Conservation (phyloP, 2,113 vertebrate species). For the Neolamprologus kungweensis region DNA sequence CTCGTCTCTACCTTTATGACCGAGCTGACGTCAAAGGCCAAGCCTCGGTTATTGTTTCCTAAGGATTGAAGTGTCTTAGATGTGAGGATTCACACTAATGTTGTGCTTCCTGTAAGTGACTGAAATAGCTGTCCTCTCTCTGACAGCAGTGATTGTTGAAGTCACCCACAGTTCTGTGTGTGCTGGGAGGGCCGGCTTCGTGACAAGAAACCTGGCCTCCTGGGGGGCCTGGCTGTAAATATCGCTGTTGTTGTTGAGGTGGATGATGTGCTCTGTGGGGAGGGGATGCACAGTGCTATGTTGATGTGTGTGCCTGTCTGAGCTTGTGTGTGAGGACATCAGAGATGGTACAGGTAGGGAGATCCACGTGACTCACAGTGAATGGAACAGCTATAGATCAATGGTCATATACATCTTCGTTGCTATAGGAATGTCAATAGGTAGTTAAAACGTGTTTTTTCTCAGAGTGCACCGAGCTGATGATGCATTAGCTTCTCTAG, state of each 20-base stretch:
- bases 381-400: conserved; percentile 8
- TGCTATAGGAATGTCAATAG: not conserved
- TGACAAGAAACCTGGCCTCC: conserved; percentile 42
- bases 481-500: not conserved
- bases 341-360: conserved; percentile 17
- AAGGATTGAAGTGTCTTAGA: conserved; percentile 16
- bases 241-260: conserved; percentile 39
- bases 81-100: conserved; percentile 22
- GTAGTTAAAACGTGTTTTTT: not conserved
- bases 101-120: conserved; percentile 37
- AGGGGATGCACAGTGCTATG: not conserved
- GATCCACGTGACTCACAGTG: conserved; percentile 20
- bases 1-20: conserved; percentile 23
- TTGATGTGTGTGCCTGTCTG: not conserved
- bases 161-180: conserved; percentile 26
- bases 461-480: not conserved
- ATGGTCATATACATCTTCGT: conserved; percentile 1
- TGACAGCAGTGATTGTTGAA: not conserved
- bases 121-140: conserved; percentile 18
- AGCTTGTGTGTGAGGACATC: not conserved
- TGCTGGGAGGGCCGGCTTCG: conserved; percentile 1
- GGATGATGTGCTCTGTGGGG: conserved; percentile 33
- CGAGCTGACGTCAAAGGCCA: conserved; percentile 45
- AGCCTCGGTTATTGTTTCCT: conserved; percentile 33
- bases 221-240: conserved; percentile 40